These are phyloP conservation scores for Zophobas morio DNA, from an alignment of 1,140 invertebrate species.

Conservation along the genomic window DNA sequence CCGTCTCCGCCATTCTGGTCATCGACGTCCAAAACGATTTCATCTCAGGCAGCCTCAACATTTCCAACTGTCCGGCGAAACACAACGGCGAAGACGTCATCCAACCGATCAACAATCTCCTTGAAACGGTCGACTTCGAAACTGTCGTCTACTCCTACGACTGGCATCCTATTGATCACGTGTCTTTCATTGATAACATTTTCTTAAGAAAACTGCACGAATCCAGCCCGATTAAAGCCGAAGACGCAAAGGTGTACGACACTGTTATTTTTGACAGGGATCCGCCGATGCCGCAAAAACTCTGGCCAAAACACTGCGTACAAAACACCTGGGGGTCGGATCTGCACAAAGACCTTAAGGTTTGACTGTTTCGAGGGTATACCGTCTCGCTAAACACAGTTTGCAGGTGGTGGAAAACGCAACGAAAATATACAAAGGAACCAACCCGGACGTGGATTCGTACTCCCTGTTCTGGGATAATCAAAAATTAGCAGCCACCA, in stretches of 20 bases:
- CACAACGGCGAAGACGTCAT: slow-evolving; percentile 78
- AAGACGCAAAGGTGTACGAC: slow-evolving; percentile 77
- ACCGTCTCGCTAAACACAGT: neutral
- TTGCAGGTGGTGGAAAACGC: slow-evolving; percentile 71
- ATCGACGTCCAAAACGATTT: slow-evolving; percentile 92
- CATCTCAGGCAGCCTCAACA: slow-evolving; percentile 80
- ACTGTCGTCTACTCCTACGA: slow-evolving; percentile 83
- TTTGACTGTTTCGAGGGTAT: slow-evolving; percentile 21
- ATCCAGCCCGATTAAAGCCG: slow-evolving; percentile 67
- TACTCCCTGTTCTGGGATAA: slow-evolving; percentile 90
- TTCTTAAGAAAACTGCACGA: slow-evolving; percentile 70
- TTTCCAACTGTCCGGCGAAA: slow-evolving; percentile 76
- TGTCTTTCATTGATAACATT: slow-evolving; percentile 84
- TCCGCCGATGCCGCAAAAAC: slow-evolving; percentile 73
- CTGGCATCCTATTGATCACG: slow-evolving; percentile 87
- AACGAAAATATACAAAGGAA: slow-evolving; percentile 80
- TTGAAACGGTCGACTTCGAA: slow-evolving; percentile 78
- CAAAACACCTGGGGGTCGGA: slow-evolving; percentile 82
- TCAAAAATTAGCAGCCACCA: slow-evolving; percentile 75
- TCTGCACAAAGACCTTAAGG: slow-evolving; percentile 75
- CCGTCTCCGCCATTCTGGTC: slow-evolving; percentile 78
- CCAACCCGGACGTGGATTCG: slow-evolving; percentile 80
- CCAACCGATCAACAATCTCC: slow-evolving; percentile 79
- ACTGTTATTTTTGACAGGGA: slow-evolving; percentile 79
- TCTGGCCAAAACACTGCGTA: slow-evolving; percentile 88